phyloP scores from a whole-genome alignment of 1,140 invertebrate genomes.

The Heliconius eleuchia region DNA sequence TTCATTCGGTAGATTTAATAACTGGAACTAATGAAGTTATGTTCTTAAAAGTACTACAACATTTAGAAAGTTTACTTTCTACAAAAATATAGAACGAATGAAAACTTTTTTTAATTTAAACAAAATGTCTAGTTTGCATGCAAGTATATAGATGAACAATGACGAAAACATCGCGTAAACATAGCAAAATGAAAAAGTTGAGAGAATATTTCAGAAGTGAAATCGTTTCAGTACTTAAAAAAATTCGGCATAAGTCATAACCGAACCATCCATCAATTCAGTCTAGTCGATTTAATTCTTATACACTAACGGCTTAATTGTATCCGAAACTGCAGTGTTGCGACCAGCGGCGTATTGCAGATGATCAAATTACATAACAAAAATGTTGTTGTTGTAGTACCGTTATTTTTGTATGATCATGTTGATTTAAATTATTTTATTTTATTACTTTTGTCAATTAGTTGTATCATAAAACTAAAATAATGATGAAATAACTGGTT shows the following conservation, averaged over 20 bases:
- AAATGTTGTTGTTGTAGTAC: not conserved
- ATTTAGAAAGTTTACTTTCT: constrained; percentile 14
- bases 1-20: not conserved
- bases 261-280: not conserved
- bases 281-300: not conserved
- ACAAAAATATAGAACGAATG: constrained; percentile 5
- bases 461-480: no score
- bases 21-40: constrained; percentile 10
- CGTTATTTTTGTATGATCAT: not conserved
- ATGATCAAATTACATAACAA: constrained; percentile 6
- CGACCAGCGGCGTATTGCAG: constrained; percentile 9
- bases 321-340: not conserved
- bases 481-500: no score
- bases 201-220: not conserved
- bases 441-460: no score
- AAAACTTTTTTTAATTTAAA: not conserved
- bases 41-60: not conserved
- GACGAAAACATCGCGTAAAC: not conserved
- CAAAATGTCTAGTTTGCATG: constrained; percentile 3
- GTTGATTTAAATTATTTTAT: not conserved
- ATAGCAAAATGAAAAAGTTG: not conserved
- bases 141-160: not conserved
- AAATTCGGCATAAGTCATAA: not conserved
- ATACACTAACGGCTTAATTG: not conserved
- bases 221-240: not conserved